Percentiles rank a stretch among this genome's conserved stretches.
Conservation (phyloP, 2,888 invertebrate species). For the Hydraecia micacea region DNA sequence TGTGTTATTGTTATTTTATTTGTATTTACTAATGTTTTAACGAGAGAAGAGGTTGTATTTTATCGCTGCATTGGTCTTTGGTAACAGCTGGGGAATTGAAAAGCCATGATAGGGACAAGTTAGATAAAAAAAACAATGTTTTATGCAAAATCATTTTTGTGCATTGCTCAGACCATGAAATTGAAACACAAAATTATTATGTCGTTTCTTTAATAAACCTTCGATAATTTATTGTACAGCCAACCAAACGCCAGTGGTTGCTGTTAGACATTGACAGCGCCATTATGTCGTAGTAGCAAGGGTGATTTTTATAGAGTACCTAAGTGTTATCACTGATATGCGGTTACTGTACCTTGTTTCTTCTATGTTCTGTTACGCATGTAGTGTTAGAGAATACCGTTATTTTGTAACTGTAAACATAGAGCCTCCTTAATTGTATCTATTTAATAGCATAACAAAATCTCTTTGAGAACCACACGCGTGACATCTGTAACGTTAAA, state of each 20-base stretch:
- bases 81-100: conserved; percentile 3
- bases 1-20: conserved; percentile 63
- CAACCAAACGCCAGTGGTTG: no score
- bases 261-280: not conserved
- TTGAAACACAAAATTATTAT: not conserved
- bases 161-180: not conserved
- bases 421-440: not conserved
- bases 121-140: not conserved
- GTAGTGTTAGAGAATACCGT: not conserved
- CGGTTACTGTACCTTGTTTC: not conserved
- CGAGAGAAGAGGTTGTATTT: conserved; percentile 37
- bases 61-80: conserved; percentile 23
- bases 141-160: not conserved
- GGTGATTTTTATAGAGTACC: not conserved
- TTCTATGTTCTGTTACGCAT: not conserved
- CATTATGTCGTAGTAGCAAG: not conserved
- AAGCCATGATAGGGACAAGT: not conserved
- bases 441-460: not conserved
- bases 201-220: not conserved
- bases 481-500: conserved; percentile 1
- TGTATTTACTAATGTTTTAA: conserved; percentile 54
- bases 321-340: not conserved
- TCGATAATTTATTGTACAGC: not conserved
- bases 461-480: not conserved
- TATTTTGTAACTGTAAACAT: not conserved